phyloP scores from a whole-genome alignment of 2,888 invertebrate genomes.

The Protophormia terraenovae region DNA sequence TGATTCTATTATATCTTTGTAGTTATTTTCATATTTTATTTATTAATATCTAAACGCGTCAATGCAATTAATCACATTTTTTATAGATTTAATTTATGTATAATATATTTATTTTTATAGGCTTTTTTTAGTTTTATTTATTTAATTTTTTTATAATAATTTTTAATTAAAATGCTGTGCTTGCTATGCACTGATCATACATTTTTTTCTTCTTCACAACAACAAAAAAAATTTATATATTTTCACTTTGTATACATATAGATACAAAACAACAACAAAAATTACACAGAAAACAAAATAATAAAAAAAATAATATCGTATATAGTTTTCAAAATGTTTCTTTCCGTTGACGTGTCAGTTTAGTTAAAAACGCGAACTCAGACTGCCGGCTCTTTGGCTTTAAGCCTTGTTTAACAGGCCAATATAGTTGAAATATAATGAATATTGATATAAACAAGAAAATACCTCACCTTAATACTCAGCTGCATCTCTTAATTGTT shows the following conservation, averaged over 20 bases:
- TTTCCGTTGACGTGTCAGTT: slow-evolving; percentile 79
- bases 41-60: not conserved
- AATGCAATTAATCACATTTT: slow-evolving; percentile 20
- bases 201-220: not conserved
- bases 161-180: not conserved
- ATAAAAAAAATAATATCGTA: slow-evolving; percentile 40
- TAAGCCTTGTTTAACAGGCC: slow-evolving; percentile 63
- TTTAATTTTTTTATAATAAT: not conserved
- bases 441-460: not conserved
- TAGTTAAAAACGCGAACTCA: slow-evolving; percentile 77
- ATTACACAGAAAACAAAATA: not conserved
- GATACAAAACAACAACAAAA: slow-evolving; percentile 12
- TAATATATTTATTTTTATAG: not conserved
- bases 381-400: slow-evolving; percentile 74
- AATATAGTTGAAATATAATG: slow-evolving; percentile 20
- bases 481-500: not conserved
- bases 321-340: slow-evolving; percentile 32
- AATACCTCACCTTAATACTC: not conserved
- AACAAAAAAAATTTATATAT: not conserved
- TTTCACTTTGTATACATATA: slow-evolving; percentile 47
- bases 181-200: slow-evolving; percentile 21
- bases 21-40: not conserved
- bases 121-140: not conserved
- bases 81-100: not conserved
- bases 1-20: not conserved